phyloP scores from a whole-genome alignment of 2,797 vertebrate genomes.

The Anniella stebbinsi region DNA sequence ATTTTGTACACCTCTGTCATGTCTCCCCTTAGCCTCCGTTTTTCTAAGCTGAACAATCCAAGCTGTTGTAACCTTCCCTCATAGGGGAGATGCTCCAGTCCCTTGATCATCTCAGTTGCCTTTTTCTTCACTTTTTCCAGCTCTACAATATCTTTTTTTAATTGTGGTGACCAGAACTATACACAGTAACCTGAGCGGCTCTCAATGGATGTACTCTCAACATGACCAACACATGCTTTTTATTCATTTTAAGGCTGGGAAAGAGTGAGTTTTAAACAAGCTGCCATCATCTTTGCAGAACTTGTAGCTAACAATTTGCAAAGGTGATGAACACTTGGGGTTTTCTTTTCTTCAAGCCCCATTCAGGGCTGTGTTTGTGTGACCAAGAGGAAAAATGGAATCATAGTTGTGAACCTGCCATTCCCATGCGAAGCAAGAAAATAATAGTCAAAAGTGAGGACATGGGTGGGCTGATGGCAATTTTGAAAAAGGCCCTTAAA shows the following conservation, averaged over 20 bases:
- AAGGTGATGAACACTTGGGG: conserved; percentile 40
- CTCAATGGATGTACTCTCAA: neutral
- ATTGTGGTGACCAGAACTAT: too few species aligned
- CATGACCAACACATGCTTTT: neutral
- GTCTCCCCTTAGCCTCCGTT: too few species aligned
- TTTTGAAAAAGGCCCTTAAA: conserved; percentile 23
- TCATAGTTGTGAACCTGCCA: neutral
- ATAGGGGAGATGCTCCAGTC: too few species aligned
- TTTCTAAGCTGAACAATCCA: too few species aligned
- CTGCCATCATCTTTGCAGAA: conserved; percentile 18
- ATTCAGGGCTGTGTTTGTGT: conserved; percentile 43
- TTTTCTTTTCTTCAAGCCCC: conserved; percentile 46
- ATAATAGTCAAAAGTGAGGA: conserved; percentile 45
- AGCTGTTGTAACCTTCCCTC: too few species aligned
- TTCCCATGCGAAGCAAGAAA: conserved; percentile 49
- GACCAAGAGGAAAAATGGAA: conserved; percentile 46
- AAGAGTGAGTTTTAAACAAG: neutral
- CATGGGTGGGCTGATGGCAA: conserved; percentile 30
- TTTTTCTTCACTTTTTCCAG: too few species aligned
- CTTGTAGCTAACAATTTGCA: conserved; percentile 32
- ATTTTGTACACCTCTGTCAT: too few species aligned
- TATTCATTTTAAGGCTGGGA: neutral
- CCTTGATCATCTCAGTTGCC: too few species aligned
- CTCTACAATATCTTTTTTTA: too few species aligned
- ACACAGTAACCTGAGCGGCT: too few species aligned